Evolutionary conservation across 2,888 invertebrate species (phyloP).

Genomic region (Synanthedon formicaeformis): DNA sequence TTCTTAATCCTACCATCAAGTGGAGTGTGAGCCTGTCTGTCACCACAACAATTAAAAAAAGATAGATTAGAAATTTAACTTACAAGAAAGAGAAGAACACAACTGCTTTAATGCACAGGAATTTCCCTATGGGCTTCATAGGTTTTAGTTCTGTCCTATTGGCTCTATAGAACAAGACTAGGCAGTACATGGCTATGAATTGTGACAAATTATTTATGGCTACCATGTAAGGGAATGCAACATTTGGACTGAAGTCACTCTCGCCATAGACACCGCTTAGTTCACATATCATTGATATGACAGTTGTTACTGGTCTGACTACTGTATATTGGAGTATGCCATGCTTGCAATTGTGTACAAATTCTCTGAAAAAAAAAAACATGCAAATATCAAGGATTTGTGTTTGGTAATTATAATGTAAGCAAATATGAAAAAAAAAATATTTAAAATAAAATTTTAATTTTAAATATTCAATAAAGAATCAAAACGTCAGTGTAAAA

Average conservation of each 20-base stretch:
- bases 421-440: too few species aligned
- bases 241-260: constrained; percentile 86
- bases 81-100: constrained; percentile 99
- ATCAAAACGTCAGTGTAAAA: too few species aligned
- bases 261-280: constrained; percentile 88
- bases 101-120: constrained; percentile 96
- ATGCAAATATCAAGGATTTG: background rate
- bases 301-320: constrained; percentile 88
- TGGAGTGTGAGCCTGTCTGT: too few species aligned
- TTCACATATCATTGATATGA: constrained; percentile 91
- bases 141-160: constrained; percentile 88
- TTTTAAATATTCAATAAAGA: too few species aligned
- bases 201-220: constrained; percentile 93
- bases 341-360: constrained; percentile 95
- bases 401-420: too few species aligned
- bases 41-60: background rate
- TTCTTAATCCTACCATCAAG: too few species aligned
- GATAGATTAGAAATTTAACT: constrained; percentile 49
- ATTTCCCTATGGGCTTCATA: constrained; percentile 95
- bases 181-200: constrained; percentile 95
- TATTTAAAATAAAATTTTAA: too few species aligned
- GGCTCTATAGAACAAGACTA: constrained; percentile 93
- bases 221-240: constrained; percentile 91
- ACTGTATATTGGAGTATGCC: constrained; percentile 96
- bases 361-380: constrained; percentile 73